Conservation (phyloP, 2,888 invertebrate species). For the Alcis repandata region DNA sequence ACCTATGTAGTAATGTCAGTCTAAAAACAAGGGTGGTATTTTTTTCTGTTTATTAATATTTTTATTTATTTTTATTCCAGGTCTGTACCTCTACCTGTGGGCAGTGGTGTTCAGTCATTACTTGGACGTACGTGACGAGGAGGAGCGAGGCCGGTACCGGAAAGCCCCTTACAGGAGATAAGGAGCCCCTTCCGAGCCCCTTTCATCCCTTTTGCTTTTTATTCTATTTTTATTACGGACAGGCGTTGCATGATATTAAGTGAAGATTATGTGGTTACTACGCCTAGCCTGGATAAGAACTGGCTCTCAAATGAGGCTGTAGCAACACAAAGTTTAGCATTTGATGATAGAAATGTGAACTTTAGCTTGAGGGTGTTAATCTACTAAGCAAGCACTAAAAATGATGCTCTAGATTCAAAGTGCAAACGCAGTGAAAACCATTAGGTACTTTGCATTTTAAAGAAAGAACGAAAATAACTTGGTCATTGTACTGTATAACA, state of each 20-base stretch:
- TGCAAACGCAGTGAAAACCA: too few relatives aligned
- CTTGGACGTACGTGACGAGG: constrained; percentile 90
- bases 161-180: constrained; percentile 89
- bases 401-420: too few relatives aligned
- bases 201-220: constrained; percentile 9
- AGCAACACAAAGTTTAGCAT: neutral
- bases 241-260: neutral
- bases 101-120: constrained; percentile 94
- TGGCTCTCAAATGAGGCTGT: neutral
- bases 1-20: too few relatives aligned
- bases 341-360: neutral
- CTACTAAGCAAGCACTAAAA: too few relatives aligned
- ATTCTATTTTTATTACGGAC: neutral
- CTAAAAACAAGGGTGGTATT: too few relatives aligned
- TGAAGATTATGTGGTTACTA: neutral
- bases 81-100: constrained; percentile 93
- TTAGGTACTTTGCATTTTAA: too few relatives aligned
- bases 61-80: constrained; percentile 81
- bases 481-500: too few relatives aligned
- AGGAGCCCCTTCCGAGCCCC: constrained; percentile 8
- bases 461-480: neutral
- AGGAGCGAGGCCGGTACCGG: constrained; percentile 90
- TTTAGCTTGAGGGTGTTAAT: too few relatives aligned
- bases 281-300: neutral
- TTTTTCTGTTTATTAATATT: neutral